Evolutionary conservation across 2,113 vertebrate species (phyloP).

Genomic region (Pandion haliaetus): DNA sequence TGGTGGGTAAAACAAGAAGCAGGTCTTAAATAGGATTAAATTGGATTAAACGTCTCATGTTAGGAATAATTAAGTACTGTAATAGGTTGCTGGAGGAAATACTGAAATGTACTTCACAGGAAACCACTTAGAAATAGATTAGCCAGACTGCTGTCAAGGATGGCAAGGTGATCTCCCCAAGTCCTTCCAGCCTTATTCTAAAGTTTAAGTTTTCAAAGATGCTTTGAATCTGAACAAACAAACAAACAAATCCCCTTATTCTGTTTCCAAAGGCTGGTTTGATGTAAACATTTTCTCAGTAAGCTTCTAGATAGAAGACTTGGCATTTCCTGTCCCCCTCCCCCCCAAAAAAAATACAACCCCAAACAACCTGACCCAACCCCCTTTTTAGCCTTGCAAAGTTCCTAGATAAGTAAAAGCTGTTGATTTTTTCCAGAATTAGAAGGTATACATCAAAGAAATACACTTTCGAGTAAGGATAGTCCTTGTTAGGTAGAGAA

Average conservation of each 20-base stretch:
- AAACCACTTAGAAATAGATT: background rate
- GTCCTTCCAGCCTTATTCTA: background rate
- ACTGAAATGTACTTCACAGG: background rate
- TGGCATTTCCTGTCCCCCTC: background rate
- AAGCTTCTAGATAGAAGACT: background rate
- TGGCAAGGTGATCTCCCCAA: background rate
- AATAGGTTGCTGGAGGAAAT: background rate
- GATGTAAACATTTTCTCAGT: background rate
- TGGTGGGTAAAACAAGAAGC: background rate
- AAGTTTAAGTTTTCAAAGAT: background rate
- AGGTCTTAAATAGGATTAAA: background rate
- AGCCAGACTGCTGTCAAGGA: background rate
- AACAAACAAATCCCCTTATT: background rate
- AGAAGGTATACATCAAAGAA: background rate
- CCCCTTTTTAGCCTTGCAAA: background rate
- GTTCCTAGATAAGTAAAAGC: background rate
- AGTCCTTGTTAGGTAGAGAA: background rate
- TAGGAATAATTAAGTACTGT: background rate
- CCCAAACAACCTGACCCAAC: too few relatives aligned
- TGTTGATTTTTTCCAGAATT: background rate
- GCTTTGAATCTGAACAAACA: background rate
- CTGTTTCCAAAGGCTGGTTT: background rate
- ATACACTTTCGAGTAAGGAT: background rate
- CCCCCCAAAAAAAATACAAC: background rate
- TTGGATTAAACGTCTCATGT: background rate